Evolutionary conservation across 2,888 invertebrate species (phyloP), one percentile per base, ranked within the genome.

Genomic region (Macrosoma leucophasiata): DNA sequence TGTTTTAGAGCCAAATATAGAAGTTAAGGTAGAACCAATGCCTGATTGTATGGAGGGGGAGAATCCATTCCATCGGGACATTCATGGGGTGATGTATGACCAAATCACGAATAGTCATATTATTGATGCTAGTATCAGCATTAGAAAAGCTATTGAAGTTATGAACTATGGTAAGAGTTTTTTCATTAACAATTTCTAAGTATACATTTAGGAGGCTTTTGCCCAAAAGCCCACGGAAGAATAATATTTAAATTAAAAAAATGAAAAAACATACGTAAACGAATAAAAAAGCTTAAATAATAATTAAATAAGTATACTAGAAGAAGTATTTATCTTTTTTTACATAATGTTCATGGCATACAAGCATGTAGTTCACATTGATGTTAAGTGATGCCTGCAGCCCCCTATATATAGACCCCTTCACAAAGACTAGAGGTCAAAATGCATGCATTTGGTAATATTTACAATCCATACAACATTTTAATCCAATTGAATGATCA

Each of bases 51-150:
- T 45, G 0, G 66, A 67, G 5, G 38, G 48, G 2, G 63, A 67
- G 2, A 58, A 59, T 13, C 75, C 77, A 0, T 81, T 71, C 36
- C 46, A 55, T 3, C 61, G 55, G 20, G 82, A 82, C 31, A 15
- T 33, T 6, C 58, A 70, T 26, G 76, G 71, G 0, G 47, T 66
- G 0, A 36, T 41, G 0, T 53, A 51, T 13, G 62, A 65, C 1
- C 50, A 59, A 22, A 48, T 45, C 1, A 25, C 33, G 0, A 48
- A 59, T 31, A 40, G 26, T 1, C 45, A 48, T 4, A 48, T 79
- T 11, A 41, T 73, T 25, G 60, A 63, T 13, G 47, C 56, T 1
- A 69, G 67, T 2, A 52, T 21, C n/a, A 73, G 75, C 45, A 37
- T 74, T 0, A 38, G 39, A 2, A 59, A 58, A 29, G 82, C 81